Conservation (phyloP, 2,113 vertebrate genomes). For the Lates calcarifer region DNA sequence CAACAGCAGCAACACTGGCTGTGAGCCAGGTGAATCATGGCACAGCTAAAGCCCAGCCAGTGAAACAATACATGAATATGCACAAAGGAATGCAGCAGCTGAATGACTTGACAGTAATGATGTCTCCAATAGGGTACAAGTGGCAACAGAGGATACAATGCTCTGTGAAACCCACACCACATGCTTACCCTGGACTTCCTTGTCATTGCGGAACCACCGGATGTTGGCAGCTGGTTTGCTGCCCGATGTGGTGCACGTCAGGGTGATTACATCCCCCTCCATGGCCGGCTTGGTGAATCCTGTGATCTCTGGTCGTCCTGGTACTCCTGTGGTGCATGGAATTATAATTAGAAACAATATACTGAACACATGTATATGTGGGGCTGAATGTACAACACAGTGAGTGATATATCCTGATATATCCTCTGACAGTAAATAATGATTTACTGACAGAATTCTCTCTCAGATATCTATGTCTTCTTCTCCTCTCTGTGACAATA, state of each 20-base stretch:
- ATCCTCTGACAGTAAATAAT: neutral
- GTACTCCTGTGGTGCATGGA: constrained; percentile 87
- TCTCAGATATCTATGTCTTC: constrained; percentile 18
- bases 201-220: constrained; percentile 97
- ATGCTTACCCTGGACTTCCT: constrained; percentile 95
- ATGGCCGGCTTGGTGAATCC: constrained; percentile 94
- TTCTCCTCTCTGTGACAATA: neutral
- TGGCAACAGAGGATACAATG: constrained; percentile 33
- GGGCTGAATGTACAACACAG: neutral
- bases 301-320: constrained; percentile 93
- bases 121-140: constrained; percentile 30
- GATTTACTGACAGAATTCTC: neutral
- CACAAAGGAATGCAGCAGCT: constrained; percentile 43
- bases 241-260: constrained; percentile 94
- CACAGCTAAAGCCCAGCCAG: constrained; percentile 8
- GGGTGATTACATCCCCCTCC: constrained; percentile 93
- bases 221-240: constrained; percentile 97
- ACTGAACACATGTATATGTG: neutral
- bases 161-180: constrained; percentile 43
- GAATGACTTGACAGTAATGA: constrained; percentile 53
- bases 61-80: constrained; percentile 46
- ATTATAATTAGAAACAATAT: constrained; percentile 4
- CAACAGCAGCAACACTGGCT: constrained; percentile 55
- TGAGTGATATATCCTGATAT: neutral
- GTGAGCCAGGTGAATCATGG: constrained; percentile 38